These are phyloP conservation scores for Bufo bufo DNA, from an alignment of 2,113 vertebrate genomes.

Conservation along the genomic window DNA sequence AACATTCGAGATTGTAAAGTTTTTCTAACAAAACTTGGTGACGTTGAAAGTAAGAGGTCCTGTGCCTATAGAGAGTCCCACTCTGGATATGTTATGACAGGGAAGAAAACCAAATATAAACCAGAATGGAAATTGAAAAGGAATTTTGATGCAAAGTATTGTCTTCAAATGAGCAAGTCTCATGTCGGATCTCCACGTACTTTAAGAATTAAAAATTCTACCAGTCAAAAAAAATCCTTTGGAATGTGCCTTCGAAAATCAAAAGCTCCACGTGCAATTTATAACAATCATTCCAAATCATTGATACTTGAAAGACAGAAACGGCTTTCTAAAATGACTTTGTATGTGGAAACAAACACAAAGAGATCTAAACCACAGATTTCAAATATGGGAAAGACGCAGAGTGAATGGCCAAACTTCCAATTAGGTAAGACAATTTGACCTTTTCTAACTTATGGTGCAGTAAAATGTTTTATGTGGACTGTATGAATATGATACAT, in stretches of 20 bases:
- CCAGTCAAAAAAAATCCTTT: conserved; percentile 62
- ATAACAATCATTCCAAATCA: conserved; percentile 65
- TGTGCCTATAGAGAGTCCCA: conserved; percentile 67
- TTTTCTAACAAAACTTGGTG: conserved; percentile 93
- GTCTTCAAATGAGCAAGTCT: conserved; percentile 59
- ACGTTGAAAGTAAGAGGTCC: conserved; percentile 77
- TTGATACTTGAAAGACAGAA: conserved; percentile 73
- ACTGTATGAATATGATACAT: too few species aligned
- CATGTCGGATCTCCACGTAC: neutral
- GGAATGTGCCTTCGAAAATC: conserved; percentile 67
- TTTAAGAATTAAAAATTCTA: conserved; percentile 61
- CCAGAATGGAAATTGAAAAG: conserved; percentile 70
- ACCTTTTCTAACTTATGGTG: neutral
- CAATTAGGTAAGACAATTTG: conserved; percentile 81
- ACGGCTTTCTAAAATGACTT: conserved; percentile 70
- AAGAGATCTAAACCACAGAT: conserved; percentile 85
- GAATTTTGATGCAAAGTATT: conserved; percentile 63
- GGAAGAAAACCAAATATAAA: conserved; percentile 69
- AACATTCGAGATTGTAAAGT: conserved; percentile 93
- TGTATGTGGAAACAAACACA: conserved; percentile 70
- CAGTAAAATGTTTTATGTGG: neutral
- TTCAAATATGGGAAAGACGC: conserved; percentile 82
- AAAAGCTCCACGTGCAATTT: conserved; percentile 64
- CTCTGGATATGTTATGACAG: conserved; percentile 66
- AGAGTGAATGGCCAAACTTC: conserved; percentile 85